Base-by-base conservation (phyloP, 2,888 invertebrate genomes). In the Cheilosia vulpina region DNA sequence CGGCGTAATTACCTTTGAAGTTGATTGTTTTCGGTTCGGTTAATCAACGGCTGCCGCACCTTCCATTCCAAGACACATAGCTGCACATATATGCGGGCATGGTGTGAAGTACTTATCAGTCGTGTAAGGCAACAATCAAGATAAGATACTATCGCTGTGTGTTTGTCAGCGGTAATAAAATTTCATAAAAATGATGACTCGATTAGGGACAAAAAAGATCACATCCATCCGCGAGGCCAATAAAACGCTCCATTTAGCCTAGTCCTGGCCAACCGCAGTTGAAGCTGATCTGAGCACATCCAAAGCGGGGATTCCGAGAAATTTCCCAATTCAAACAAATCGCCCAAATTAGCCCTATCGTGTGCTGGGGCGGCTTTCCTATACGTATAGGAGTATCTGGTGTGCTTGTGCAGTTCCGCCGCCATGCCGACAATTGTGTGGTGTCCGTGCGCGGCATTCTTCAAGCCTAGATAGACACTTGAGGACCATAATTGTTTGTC, bases 1-100 rank as follows among this genome's bases (percentile, higher is more conserved):
- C 91, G 91, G 91, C 88, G 75, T 88, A 90, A 89, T 88, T 83
- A 87, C 83, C 88, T 91, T 91, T 91, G 91, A 91, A 88, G 90
- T 91, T 90, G 91, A 90, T 90, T 91, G 90, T 90, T 90, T 89
- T 88, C 88, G 88, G 90, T 88, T 89, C 89, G 75, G 84, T 84
- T 85, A 85, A 85, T 81, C 76, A 85, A 73, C 87, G 82, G 87
- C 87, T 87, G 87, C 87, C 82, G 87, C 87, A 82, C 87, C 87
- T 87, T 87, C 69, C 52, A 82, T 45, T 66, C 34, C 19, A 69
- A 34, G 43, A 68, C 47, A 41, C 31, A 31, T 60, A 34, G 34
- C 9, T 34, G 34, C 11, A 34, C 45, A 69, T 69, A 21, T 52
- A 43, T n/a, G n/a, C n/a, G n/a, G 63, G 27, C 62, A 24, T 60